Base-by-base conservation (phyloP, 2,113 vertebrate genomes). In the Petrocephalus zakoni region DNA sequence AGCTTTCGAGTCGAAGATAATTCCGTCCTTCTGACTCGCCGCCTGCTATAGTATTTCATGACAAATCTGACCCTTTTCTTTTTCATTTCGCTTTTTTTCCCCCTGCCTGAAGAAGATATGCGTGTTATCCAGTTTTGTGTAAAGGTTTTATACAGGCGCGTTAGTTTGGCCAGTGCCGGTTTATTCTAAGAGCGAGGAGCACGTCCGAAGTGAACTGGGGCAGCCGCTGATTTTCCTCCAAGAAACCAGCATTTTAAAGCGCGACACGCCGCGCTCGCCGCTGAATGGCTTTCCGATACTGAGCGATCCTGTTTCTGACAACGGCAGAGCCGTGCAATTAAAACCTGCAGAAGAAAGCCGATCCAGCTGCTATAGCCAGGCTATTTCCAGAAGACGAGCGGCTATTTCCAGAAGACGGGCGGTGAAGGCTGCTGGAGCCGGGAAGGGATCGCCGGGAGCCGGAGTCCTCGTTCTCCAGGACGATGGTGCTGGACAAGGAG, bases 401-500 rank as follows among this genome's bases (percentile, higher is more conserved):
- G 72, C 72, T 78, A 2, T 78, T 78, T 42, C 90, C 90, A 91
- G 92, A 49, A 91, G 94, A 93, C 92, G 92, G 92, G 83, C 88
- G 90, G 90, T 89, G 92, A 93, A 94, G 95, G 95, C 96, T 96
- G 95, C 96, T 96, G 97, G 96, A 97, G 95, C 95, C 94, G 92
- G 96, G 95, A 95, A 96, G 96, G 96, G 95, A 97, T 94, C 93
- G 92, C 93, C 94, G 92, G 92, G 89, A 92, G 92, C 90, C 85
- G 89, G 95, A 94, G 92, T 92, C 92, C 89, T 88, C 89, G 53
- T 51, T 90, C 91, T 90, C 90, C 4, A 93, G 94, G 93, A 97
- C 96, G 95, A 98, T 98, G 97, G 97, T 98, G 93, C 95, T 98
- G 95, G 97, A 98, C 96, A 97, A 97, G 96, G 97, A 98, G 96